phyloP scores from a whole-genome alignment of 2,888 invertebrate genomes.

The Pammene aurita region DNA sequence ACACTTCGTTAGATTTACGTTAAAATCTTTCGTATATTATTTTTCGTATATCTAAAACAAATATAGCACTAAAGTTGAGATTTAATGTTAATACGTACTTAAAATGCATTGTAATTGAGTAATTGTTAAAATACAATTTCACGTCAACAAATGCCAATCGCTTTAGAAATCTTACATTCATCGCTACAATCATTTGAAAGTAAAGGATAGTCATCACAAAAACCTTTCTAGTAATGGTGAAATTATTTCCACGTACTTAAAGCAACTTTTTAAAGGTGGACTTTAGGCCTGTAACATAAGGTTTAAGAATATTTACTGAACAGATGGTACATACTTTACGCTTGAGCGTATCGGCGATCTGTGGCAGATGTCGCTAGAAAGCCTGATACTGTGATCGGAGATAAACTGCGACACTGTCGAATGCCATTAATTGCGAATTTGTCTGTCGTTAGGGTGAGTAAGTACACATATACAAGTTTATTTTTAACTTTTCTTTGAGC shows the following conservation, averaged over 20 bases:
- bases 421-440: conserved; percentile 58
- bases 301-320: not conserved
- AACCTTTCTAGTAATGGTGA: conserved; percentile 44
- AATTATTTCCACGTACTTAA: conserved; percentile 43
- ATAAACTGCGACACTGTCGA: conserved; percentile 55
- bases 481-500: not conserved
- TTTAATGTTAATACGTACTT: too few relatives aligned
- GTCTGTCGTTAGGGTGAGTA: conserved; percentile 45
- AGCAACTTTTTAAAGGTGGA: not conserved
- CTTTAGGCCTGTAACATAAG: not conserved
- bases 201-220: conserved; percentile 36
- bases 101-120: not conserved
- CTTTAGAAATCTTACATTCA: conserved; percentile 21
- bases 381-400: conserved; percentile 59
- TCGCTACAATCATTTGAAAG: conserved; percentile 27
- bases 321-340: conserved; percentile 28
- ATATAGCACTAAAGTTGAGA: too few relatives aligned
- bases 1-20: too few relatives aligned
- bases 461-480: not conserved
- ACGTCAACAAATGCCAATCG: conserved; percentile 6
- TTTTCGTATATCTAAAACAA: too few relatives aligned
- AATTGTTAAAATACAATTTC: not conserved
- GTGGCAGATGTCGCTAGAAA: conserved; percentile 67
- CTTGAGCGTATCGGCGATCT: conserved; percentile 35
- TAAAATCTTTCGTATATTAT: too few relatives aligned